Evolutionary conservation across 2,113 vertebrate genomes (phyloP), one percentile per base, ranked within the genome.

Genomic region (Castor canadensis): DNA sequence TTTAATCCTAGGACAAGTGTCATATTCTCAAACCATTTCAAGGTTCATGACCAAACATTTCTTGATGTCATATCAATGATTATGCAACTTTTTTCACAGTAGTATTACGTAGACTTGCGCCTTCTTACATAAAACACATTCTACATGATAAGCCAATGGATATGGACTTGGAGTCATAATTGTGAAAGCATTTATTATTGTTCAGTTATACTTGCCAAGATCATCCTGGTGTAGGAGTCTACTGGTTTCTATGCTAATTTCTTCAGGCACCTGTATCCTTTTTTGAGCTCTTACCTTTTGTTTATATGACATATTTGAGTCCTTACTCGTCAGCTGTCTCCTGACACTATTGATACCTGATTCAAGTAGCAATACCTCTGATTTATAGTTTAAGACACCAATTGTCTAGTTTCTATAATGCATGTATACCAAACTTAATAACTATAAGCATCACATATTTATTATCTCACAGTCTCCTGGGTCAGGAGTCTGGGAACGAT

Each of bases 1-100:
- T 71, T 85, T 75, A 89, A 84, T 49, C n/a, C 60, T 60, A 79
- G 35, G 43, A 49, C 92, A 96, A 82, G 69, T 60, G 85, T 49
- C 45, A 91, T 56, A 71, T 81, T 93, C 72, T 95, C 43, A 93
- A 85, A 52, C 20, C 58, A 80, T 81, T 85, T 58, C n/a, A 84
- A 58, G 32, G 87, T 87, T 58, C 38, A 24, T 75, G 22, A 40
- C 38, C 47, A 73, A 95, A 92, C 11, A 72, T 3, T 28, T 62
- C 13, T 2, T 54, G 83, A 56, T 47, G n/a, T 30, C 64, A 69
- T 16, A 40, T 54, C 19, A 40, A 69, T 56, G 22, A 79, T 38
- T 67, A 47, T 28, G 35, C 71, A 40, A 38, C 30, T 62, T 79
- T 49, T 73, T 84, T 86, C 52, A 58, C 5, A 62, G 9, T 26